Evolutionary conservation across 1,140 invertebrate species (phyloP), one percentile per base, ranked within the genome.

Genomic region (Tetragonula clypearis): DNA sequence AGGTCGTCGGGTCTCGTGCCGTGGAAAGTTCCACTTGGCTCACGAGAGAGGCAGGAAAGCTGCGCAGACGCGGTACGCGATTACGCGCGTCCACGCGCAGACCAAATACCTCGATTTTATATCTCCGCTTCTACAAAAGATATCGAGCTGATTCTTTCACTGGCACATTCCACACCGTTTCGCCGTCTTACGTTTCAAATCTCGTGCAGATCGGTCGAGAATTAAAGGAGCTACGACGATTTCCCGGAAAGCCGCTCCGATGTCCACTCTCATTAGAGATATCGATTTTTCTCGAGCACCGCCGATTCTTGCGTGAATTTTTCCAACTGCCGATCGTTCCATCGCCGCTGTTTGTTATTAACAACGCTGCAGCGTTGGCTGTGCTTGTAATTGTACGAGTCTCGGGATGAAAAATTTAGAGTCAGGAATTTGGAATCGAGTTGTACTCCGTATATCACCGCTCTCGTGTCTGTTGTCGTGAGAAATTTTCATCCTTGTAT

Each of bases 11-110:
- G 82, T 90, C 86, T 90, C 86, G 84, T 30, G 81, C 73, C 83
- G 87, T 93, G 93, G 94, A 95, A 95, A 94, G 93, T 93, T 94
- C 91, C 92, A 90, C 92, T 93, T 72, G 87, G 87, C 89, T 89
- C 89, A 88, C 81, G 88, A 91, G 91, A 90, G 90, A 89, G 89
- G 90, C 89, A 88, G 88, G 88, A 82, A 88, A 91, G 79, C 91
- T 95, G 94, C 94, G 94, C 94, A 88, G 84, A 65, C 76, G 21
- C 21, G 53, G 41, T 78, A 41, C 86, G 41, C 26, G 56, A 87
- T 90, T 90, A 65, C 79, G 86, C 71, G 0, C 49, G 0, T 21
- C 1, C 56, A 65, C 86, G 94, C 94, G 94, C 94, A 94, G 53
- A 74, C 76, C 77, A 81, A 91, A 92, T 89, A 88, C 81, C 19